Conservation (phyloP, 2,888 invertebrate species). For the Heliconius aoede region DNA sequence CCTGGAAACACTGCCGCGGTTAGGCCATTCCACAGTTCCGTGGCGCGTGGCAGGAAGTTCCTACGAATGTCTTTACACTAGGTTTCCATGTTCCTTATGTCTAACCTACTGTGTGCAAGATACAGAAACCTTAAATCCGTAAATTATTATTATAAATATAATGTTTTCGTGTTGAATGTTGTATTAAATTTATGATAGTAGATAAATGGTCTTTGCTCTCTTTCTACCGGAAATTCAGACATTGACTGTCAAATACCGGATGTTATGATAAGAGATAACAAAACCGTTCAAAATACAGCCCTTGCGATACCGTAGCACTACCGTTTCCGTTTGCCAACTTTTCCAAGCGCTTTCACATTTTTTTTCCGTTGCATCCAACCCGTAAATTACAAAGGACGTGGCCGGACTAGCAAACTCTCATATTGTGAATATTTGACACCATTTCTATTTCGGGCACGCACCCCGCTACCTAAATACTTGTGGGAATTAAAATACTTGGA, state of each 20-base stretch:
- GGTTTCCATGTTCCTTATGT: too few species aligned
- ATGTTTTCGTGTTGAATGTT: too few species aligned
- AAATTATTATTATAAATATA: too few species aligned
- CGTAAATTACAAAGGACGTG: constrained; percentile 56
- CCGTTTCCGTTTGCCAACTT: constrained; percentile 35
- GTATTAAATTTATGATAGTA: too few species aligned
- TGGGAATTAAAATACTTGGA: constrained; percentile 48
- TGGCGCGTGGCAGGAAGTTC: too few species aligned
- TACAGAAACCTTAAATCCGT: too few species aligned
- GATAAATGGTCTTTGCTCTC: too few species aligned
- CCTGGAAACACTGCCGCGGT: too few species aligned
- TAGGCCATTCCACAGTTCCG: too few species aligned
- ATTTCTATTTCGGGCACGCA: constrained; percentile 48
- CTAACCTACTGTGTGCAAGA: too few species aligned
- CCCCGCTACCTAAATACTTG: constrained; percentile 43
- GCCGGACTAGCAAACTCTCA: constrained; percentile 50
- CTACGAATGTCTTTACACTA: too few species aligned
- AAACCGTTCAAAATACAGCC: not conserved
- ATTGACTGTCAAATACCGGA: not conserved
- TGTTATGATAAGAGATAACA: not conserved
- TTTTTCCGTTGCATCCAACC: constrained; percentile 47
- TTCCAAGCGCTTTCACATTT: constrained; percentile 42
- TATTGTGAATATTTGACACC: constrained; percentile 48
- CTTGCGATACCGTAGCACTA: not conserved
- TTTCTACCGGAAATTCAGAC: not conserved